Conservation (phyloP, 2,888 invertebrate genomes). For the Phymatocera aterrima region DNA sequence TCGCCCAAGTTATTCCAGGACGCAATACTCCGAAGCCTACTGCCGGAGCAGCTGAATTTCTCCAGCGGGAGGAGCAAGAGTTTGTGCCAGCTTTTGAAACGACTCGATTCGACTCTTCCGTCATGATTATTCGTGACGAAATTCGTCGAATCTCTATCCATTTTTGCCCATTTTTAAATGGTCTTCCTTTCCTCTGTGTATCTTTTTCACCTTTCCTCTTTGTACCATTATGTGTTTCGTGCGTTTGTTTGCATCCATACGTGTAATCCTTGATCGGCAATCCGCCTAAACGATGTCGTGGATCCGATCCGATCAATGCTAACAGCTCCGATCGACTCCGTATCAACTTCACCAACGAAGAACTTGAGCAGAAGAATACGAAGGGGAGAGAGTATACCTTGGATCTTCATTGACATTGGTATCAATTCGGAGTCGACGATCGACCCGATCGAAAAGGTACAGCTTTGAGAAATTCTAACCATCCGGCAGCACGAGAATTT, state of each 20-base stretch:
- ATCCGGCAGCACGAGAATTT: constrained; percentile 46
- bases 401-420: constrained; percentile 97
- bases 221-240: constrained; percentile 48
- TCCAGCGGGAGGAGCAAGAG: neutral
- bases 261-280: constrained; percentile 51
- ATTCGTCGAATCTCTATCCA: no score
- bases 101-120: no score
- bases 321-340: constrained; percentile 97
- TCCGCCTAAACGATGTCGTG: neutral
- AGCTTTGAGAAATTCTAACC: constrained; percentile 16
- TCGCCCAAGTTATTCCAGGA: neutral
- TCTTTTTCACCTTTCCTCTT: neutral
- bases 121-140: no score
- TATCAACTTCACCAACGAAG: constrained; percentile 97
- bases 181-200: neutral
- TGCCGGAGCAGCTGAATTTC: neutral
- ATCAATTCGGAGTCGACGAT: constrained; percentile 95
- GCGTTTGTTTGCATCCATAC: constrained; percentile 60
- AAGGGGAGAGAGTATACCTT: constrained; percentile 91
- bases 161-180: neutral
- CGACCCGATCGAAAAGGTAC: constrained; percentile 93
- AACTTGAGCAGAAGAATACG: constrained; percentile 97
- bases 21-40: neutral
- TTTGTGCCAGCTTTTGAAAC: no score
- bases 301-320: constrained; percentile 67